Base-by-base conservation (phyloP, 2,888 invertebrate genomes). In the Entomobrya multifasciata region DNA sequence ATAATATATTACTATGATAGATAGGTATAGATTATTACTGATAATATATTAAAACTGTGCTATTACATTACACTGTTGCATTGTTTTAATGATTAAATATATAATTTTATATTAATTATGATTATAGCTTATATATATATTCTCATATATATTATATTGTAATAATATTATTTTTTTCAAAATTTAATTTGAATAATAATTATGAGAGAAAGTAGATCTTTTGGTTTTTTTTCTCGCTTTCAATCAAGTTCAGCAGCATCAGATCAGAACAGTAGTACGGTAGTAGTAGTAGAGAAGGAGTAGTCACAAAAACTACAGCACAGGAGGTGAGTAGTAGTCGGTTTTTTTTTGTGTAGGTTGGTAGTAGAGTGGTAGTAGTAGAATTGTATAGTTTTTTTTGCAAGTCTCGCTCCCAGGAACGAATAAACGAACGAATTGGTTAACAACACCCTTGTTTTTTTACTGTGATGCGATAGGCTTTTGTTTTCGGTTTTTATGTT, bases 361-460 rank as follows among this genome's bases (percentile, higher is more conserved):
- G 84, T 86, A 86, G 81, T 83, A 76, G 65, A 82, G 62, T 80
- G 80, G 80, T 83, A 84, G 83, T 83, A 83, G 86, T 76, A 86
- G 86, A 86, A 62, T 80, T 79, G 30, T 70, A 49, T 70, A 30
- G n/a, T n/a, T n/a, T 83, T 65, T 87, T 87, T 88, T 87, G 88
- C 87, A 87, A 88, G 84, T 83, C 83, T 83, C 88, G 87, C 90
- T 89, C 90, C 89, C 89, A 89, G 86, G 88, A 87, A 89, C 88
- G 89, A 87, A 85, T 60, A 81, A 86, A 81, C 80, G 86, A 86
- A 78, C 74, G 80, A 84, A 49, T 87, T 88, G 84, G 88, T 89
- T 88, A 88, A 89, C 89, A 90, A 89, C 88, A 89, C 89, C 89
- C 88, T 90, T 88, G 78, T 67, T 79, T 83, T n/a, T n/a, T n/a